phyloP scores from a whole-genome alignment of 2,797 vertebrate species.

The Premnoplex brunnescens region DNA sequence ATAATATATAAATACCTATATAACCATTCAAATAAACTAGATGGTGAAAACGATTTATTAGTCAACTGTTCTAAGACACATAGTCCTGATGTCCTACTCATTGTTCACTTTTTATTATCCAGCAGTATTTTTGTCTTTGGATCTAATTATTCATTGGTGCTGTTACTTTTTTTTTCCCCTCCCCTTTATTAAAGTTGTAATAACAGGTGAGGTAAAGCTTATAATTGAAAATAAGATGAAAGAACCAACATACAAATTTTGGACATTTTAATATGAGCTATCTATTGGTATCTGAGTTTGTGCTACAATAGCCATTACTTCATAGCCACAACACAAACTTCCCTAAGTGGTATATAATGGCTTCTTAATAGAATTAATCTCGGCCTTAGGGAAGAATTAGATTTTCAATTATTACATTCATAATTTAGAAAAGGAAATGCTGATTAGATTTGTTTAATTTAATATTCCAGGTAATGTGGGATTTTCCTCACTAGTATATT shows the following conservation, averaged over 20 bases:
- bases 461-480: slow-evolving; percentile 4
- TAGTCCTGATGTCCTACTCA: neutral
- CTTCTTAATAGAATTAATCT: neutral
- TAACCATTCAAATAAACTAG: neutral
- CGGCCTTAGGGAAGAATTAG: neutral
- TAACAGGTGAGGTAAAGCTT: neutral
- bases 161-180: no score
- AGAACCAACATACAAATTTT: neutral
- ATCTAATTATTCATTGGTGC: neutral
- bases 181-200: neutral
- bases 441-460: slow-evolving; percentile 21
- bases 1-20: neutral
- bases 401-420: neutral
- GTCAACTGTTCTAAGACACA: neutral
- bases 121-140: neutral
- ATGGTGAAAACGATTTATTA: neutral
- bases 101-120: neutral
- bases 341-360: neutral
- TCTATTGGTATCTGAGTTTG: neutral
- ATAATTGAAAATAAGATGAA: neutral
- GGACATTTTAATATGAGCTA: neutral
- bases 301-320: neutral
- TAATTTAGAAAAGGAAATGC: slow-evolving; percentile 30
- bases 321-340: neutral
- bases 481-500: neutral